Conservation (phyloP, 2,888 invertebrate species). For the Drosophila macrothrix region DNA sequence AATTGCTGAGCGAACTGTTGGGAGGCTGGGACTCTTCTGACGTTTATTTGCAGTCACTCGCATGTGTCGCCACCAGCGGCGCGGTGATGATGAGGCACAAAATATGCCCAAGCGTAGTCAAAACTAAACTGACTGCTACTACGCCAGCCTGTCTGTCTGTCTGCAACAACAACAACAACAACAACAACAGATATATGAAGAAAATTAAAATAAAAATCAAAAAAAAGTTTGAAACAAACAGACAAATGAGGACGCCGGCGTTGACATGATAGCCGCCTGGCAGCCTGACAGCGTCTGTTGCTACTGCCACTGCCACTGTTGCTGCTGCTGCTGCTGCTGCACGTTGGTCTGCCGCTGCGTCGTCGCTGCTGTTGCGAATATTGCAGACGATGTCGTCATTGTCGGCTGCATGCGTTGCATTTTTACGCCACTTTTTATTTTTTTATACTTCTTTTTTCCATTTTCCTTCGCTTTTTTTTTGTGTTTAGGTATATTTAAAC, state of each 20-base stretch:
- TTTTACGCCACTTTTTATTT: conserved; percentile 59
- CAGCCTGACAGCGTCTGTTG: conserved; percentile 52
- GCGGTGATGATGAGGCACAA: conserved; percentile 71
- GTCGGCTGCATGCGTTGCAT: conserved; percentile 69
- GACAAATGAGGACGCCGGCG: conserved; percentile 78
- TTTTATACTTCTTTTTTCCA: conserved; percentile 12
- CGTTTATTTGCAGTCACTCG: conserved; percentile 72
- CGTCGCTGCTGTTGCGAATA: conserved; percentile 27
- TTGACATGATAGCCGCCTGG: conserved; percentile 76
- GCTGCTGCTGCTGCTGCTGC: conserved; percentile 3
- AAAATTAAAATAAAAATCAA: conserved; percentile 51
- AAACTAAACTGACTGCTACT: conserved; percentile 65
- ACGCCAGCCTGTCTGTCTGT: conserved; percentile 41
- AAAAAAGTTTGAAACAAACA: conserved; percentile 57
- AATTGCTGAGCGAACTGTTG: conserved; percentile 13
- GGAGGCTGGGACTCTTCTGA: conserved; percentile 40
- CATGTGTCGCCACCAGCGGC: conserved; percentile 77
- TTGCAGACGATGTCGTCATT: conserved; percentile 56
- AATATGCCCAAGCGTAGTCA: conserved; percentile 65
- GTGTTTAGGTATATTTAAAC: conserved; percentile 73
- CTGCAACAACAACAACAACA: conserved; percentile 31
- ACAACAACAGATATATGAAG: conserved; percentile 20
- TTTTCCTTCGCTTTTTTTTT: conserved; percentile 18
- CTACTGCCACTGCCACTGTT: conserved; percentile 17
- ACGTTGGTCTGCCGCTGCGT: conserved; percentile 38